These are phyloP conservation scores for Eupithecia inturbata DNA, from an alignment of 2,888 invertebrate species.

Conservation along the genomic window DNA sequence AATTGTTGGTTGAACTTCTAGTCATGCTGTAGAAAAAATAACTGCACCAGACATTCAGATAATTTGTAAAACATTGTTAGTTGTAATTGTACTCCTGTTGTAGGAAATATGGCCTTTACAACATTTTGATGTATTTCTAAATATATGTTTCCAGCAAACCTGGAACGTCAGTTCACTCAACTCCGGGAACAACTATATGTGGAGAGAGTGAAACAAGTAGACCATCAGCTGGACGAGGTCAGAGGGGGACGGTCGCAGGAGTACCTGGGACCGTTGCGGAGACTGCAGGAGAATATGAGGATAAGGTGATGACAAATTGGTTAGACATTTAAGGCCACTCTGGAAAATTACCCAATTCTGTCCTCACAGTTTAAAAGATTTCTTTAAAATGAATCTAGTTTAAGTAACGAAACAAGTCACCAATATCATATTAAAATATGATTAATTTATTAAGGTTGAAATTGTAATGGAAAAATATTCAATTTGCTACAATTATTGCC, in stretches of 20 bases:
- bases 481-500: no score
- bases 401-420: no score
- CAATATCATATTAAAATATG: no score
- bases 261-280: constrained; percentile 93
- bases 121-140: background rate
- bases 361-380: no score
- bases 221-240: constrained; percentile 93
- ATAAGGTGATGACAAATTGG: constrained; percentile 60
- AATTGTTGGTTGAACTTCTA: background rate
- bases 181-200: constrained; percentile 95
- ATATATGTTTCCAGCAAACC: constrained; percentile 84
- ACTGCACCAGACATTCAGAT: background rate
- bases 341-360: no score
- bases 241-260: constrained; percentile 93
- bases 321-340: background rate
- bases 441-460: no score
- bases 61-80: background rate
- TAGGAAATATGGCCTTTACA: background rate
- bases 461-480: no score
- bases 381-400: no score
- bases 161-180: constrained; percentile 94
- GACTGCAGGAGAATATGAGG: constrained; percentile 94
- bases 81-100: background rate
- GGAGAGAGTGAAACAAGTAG: constrained; percentile 91
- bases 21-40: background rate